A percentile compares a stretch with the other conserved stretches of the same genome.
phyloP scores from a whole-genome alignment of 2,888 invertebrate genomes.

The Andrena bucephala region DNA sequence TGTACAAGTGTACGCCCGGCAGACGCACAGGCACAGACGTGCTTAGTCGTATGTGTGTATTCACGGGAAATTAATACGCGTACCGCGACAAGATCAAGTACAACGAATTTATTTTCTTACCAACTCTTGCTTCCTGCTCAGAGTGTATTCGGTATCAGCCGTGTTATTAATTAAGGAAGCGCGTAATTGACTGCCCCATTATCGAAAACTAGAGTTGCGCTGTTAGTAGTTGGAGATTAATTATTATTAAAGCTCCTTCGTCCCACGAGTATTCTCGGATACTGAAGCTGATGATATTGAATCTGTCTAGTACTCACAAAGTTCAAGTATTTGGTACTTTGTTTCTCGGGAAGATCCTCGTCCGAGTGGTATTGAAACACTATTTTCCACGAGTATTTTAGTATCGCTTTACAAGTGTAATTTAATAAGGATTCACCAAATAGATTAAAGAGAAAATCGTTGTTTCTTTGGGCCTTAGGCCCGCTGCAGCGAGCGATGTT shows the following conservation, averaged over 20 bases:
- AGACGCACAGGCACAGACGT: neutral
- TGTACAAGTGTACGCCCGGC: neutral
- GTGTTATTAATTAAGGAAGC: constrained; percentile 70
- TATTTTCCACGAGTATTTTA: too few relatives aligned
- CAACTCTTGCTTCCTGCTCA: constrained; percentile 5
- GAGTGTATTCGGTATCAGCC: constrained; percentile 26
- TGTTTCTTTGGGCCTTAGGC: too few relatives aligned
- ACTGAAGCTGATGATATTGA: constrained; percentile 49
- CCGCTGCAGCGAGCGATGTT: too few relatives aligned
- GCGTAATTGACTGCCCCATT: constrained; percentile 70
- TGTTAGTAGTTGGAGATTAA: constrained; percentile 72
- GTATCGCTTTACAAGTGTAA: neutral
- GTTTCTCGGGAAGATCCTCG: neutral
- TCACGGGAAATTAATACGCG: neutral
- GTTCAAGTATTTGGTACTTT: neutral
- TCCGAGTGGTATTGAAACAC: too few relatives aligned
- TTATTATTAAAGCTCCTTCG: constrained; percentile 68
- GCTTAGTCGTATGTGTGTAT: neutral
- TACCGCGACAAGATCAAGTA: neutral
- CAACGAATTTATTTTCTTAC: constrained; percentile 13
- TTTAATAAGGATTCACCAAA: neutral
- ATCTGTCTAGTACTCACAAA: constrained; percentile 29
- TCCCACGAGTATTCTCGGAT: constrained; percentile 51
- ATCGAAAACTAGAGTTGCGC: constrained; percentile 70
- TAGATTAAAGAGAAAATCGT: too few relatives aligned